A percentile compares a stretch with the other conserved stretches of the same genome.
phyloP scores from a whole-genome alignment of 2,888 invertebrate genomes.

The Junonia oenone region DNA sequence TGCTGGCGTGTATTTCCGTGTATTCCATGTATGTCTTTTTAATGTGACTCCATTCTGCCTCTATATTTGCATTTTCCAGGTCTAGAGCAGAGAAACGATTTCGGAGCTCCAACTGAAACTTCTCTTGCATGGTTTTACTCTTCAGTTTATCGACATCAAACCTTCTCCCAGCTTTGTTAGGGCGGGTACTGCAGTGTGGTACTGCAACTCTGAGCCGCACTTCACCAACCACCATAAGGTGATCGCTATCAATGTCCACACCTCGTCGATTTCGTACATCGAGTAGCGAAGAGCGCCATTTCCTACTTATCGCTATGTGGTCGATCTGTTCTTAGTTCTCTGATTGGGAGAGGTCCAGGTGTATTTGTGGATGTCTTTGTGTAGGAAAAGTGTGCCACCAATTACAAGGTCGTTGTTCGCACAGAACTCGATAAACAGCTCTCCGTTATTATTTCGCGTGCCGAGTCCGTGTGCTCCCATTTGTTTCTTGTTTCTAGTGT shows the following conservation, averaged over 20 bases:
- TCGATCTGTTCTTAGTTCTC: too few species aligned
- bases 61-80: not conserved
- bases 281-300: too few species aligned
- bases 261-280: too few species aligned
- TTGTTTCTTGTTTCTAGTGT: too few species aligned
- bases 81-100: not conserved
- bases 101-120: not conserved
- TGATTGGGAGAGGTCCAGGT: too few species aligned
- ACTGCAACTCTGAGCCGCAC: not conserved
- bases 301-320: not conserved
- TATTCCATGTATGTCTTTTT: not conserved
- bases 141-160: not conserved
- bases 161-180: not conserved
- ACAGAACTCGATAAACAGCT: constrained; percentile 11
- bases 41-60: not conserved
- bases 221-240: not conserved
- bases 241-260: too few species aligned
- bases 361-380: too few species aligned
- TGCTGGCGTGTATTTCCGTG: too few species aligned
- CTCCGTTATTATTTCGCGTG: too few species aligned
- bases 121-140: not conserved
- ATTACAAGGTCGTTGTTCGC: constrained; percentile 13
- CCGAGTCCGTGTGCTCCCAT: too few species aligned
- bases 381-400: too few species aligned
- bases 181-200: not conserved